Evolutionary conservation across 2,113 vertebrate genomes (phyloP), one percentile per base, ranked within the genome.

Genomic region (Ptilonorhynchus violaceus): DNA sequence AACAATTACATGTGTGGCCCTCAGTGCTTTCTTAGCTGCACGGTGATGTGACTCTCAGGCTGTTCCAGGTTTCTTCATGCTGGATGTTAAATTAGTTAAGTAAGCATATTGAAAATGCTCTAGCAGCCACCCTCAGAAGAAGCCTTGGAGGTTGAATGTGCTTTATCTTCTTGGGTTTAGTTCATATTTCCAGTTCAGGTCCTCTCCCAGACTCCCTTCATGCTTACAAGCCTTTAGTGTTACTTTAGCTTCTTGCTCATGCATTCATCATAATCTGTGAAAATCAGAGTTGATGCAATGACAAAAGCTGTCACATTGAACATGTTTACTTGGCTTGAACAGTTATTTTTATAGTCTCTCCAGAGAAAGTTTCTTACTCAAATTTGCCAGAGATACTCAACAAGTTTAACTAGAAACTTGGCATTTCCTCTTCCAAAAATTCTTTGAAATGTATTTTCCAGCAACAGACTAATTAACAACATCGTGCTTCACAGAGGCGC

Each of bases 371-470:
- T 92, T 86, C 68, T 81, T 87, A 75, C 80, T 96, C 89, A 88
- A 46, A 79, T 86, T 92, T 95, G 92, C 89, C 87, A 94, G 62
- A 88, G 80, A 91, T 95, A 93, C 56, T 94, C 88, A 92, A 93
- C 77, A 97, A 90, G 62, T 96, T 95, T 77, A 96, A 86, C 75
- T 52, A 91, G 85, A 92, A 92, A 83, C 72, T 93, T 97, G 91
- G 91, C 88, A 86, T 92, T 90, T 93, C 85, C 86, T 96, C 75
- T 69, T 72, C 63, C 80, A 85, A 59, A 92, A 93, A 88, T 93
- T 95, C 88, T 85, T 96, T 0, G 0, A 89, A 91, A 73, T 24
- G 63, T 91, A 59, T 97, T 94, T 89, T 96, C 76, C 94, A 95
- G 91, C 39, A 94, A 55, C 11, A 6, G 64, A 23, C 44, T 96